Percentiles rank a stretch among this genome's conserved stretches.
These are phyloP conservation scores for Leucophenga varia DNA, from an alignment of 1,140 invertebrate species.

Conservation along the genomic window DNA sequence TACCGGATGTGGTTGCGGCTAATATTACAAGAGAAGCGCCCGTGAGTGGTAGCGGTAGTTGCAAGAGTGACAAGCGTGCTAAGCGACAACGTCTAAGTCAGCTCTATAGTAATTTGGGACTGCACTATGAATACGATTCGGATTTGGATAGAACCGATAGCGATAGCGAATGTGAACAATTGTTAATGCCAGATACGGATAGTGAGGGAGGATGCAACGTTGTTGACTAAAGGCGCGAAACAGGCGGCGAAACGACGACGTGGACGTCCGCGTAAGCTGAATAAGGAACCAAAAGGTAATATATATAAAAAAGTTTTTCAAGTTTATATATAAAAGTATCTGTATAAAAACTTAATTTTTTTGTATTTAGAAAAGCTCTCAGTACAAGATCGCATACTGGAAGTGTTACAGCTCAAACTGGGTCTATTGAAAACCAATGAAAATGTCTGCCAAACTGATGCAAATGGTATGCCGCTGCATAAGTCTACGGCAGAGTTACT, in stretches of 20 bases:
- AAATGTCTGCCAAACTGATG: constrained; percentile 11
- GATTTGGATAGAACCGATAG: no score
- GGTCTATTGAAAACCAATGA: constrained; percentile 55
- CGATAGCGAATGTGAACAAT: no score
- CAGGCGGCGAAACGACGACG: constrained; percentile 20
- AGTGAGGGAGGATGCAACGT: constrained; percentile 59
- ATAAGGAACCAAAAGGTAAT: constrained; percentile 47
- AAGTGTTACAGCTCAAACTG: constrained; percentile 66
- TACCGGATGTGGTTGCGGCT: no score
- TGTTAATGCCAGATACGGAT: constrained; percentile 12
- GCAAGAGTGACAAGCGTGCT: constrained; percentile 15
- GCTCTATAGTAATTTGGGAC: constrained; percentile 65
- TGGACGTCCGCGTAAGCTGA: constrained; percentile 58
- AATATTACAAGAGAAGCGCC: no score
- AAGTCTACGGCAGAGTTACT: constrained; percentile 66
- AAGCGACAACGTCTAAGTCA: no score
- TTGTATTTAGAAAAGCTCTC: constrained; percentile 16
- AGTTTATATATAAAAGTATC: neutral
- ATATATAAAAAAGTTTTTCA: neutral
- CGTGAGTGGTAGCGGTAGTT: no score
- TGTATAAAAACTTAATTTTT: no score
- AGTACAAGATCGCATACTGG: constrained; percentile 49
- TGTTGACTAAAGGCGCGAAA: constrained; percentile 70
- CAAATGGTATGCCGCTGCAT: constrained; percentile 43
- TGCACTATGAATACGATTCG: constrained; percentile 57